Evolutionary conservation across 2,113 vertebrate genomes (phyloP).

Genomic region (Microtus richardsoni): DNA sequence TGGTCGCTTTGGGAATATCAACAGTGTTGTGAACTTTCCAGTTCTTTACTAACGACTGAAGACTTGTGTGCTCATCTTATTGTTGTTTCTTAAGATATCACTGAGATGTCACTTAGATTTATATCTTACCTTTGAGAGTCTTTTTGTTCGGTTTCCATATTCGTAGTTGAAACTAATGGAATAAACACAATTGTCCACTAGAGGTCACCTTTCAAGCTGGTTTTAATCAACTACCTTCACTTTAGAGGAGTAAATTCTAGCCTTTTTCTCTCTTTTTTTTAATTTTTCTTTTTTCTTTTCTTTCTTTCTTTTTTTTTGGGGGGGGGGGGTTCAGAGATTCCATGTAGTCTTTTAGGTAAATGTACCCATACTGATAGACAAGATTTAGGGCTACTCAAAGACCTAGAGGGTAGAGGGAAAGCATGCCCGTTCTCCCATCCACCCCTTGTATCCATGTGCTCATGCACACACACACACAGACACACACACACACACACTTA

Average conservation of each 20-base stretch:
- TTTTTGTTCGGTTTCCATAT: background rate
- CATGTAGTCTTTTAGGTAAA: background rate
- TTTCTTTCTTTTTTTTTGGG: background rate
- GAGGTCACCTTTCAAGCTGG: constrained; percentile 68
- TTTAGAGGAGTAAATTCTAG: background rate
- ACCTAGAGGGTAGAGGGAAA: background rate
- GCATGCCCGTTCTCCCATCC: fast-evolving
- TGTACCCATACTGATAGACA: background rate
- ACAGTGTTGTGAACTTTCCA: background rate
- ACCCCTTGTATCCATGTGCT: background rate
- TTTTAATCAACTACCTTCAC: background rate
- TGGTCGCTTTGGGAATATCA: background rate
- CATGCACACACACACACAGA: background rate
- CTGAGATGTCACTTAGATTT: background rate
- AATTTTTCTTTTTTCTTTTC: too few species aligned
- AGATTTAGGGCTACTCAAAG: background rate
- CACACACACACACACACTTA: background rate
- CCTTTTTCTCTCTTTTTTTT: background rate
- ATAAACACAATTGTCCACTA: constrained; percentile 70
- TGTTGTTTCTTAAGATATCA: background rate
- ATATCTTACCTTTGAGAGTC: background rate
- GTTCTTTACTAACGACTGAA: background rate
- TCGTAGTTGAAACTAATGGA: background rate
- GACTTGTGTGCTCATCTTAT: background rate
- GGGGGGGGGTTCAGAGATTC: background rate